phyloP scores from a whole-genome alignment of 2,113 vertebrate genomes.

The Anolis sagrei region DNA sequence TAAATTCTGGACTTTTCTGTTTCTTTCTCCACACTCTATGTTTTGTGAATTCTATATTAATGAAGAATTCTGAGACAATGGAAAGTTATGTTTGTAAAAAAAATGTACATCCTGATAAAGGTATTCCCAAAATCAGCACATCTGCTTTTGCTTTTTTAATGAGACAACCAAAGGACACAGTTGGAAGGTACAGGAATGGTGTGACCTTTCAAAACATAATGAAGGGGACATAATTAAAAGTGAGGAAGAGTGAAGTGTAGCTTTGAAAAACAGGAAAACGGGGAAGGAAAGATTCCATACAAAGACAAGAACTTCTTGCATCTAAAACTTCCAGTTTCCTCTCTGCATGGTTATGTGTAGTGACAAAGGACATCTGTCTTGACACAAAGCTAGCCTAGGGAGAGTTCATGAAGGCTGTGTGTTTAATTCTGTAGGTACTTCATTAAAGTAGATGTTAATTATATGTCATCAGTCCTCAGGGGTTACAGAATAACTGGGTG shows the following conservation, averaged over 20 bases:
- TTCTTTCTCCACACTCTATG: no score
- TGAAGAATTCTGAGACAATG: no score
- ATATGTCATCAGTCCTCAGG: constrained; percentile 14
- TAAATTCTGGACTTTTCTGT: no score
- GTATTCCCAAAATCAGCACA: background rate
- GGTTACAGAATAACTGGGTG: constrained; percentile 32
- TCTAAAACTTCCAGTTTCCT: constrained; percentile 22
- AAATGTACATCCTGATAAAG: background rate
- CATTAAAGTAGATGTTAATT: constrained; percentile 65
- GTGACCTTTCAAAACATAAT: background rate
- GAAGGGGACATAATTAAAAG: background rate
- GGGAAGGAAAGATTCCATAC: background rate
- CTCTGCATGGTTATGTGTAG: constrained; percentile 25
- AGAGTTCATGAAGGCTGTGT: constrained; percentile 34
- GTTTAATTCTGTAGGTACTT: constrained; percentile 49
- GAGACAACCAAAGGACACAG: background rate
- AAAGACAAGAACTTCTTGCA: constrained; percentile 36
- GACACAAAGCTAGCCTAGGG: constrained; percentile 10
- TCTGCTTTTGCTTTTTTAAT: background rate
- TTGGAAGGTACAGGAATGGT: background rate
- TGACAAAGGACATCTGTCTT: constrained; percentile 4
- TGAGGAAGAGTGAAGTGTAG: background rate
- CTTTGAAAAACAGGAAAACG: background rate
- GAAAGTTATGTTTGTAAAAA: background rate
- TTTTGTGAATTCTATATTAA: no score